Evolutionary conservation across 2,113 vertebrate genomes (phyloP).

Genomic region (Strix uralensis): DNA sequence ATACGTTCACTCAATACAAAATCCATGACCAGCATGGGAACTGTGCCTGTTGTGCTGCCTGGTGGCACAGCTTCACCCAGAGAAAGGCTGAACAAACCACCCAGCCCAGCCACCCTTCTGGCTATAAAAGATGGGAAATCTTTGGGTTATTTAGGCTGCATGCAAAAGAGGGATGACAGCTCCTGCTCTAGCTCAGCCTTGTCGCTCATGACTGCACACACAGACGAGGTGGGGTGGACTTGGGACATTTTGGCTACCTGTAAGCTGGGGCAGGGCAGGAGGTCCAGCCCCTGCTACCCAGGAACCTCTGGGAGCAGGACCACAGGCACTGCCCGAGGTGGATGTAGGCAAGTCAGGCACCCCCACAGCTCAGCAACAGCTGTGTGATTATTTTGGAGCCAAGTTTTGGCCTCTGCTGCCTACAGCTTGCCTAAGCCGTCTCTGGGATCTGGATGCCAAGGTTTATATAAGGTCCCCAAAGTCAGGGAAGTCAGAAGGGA

Average conservation of each 20-base stretch:
- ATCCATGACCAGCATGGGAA: accelerated
- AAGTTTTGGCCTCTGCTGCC: not conserved
- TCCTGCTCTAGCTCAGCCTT: not conserved
- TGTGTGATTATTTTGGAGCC: not conserved
- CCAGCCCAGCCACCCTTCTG: not conserved
- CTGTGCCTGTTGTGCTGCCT: not conserved
- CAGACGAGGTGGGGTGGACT: accelerated
- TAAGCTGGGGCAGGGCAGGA: not conserved
- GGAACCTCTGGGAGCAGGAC: not conserved
- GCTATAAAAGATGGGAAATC: not conserved
- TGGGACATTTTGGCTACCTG: not conserved
- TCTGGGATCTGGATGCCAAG: not conserved
- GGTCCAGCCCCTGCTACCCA: accelerated
- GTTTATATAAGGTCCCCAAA: not conserved
- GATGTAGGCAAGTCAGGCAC: not conserved
- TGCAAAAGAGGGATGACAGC: not conserved
- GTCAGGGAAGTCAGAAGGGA: not conserved
- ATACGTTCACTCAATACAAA: not conserved
- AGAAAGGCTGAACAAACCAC: not conserved
- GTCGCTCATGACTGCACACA: accelerated
- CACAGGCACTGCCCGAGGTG: not conserved
- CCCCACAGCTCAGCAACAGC: not conserved
- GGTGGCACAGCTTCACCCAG: not conserved
- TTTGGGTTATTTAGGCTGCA: not conserved
- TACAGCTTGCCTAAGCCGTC: not conserved